phyloP scores from a whole-genome alignment of 2,888 invertebrate species.

The Drosophila phalerata region DNA sequence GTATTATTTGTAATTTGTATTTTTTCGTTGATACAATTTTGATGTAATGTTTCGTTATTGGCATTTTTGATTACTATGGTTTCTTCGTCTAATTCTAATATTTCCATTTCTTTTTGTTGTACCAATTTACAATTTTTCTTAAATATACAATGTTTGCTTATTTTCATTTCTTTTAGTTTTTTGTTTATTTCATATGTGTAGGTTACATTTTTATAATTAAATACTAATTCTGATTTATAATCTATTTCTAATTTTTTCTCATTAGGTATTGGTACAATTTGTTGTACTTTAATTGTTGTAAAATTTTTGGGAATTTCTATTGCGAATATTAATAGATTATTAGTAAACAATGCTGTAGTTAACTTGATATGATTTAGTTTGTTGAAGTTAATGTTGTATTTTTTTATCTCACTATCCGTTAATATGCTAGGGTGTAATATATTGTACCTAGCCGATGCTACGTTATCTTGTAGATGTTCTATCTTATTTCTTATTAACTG shows the following conservation, averaged over 20 bases:
- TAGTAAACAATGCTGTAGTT: constrained; percentile 19
- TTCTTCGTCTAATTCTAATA: constrained; percentile 19
- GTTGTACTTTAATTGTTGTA: constrained; percentile 12
- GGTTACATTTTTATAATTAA: constrained; percentile 19
- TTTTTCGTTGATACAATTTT: constrained; percentile 13
- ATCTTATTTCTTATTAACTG: constrained; percentile 31
- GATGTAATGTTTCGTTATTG: constrained; percentile 13
- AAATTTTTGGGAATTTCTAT: constrained; percentile 24
- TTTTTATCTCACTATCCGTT: constrained; percentile 20
- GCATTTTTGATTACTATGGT: constrained; percentile 17
- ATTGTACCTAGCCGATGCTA: constrained; percentile 15
- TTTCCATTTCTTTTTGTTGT: constrained; percentile 21
- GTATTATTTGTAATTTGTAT: constrained; percentile 15
- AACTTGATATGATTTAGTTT: constrained; percentile 29
- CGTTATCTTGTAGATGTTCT: constrained; percentile 30
- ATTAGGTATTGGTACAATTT: constrained; percentile 28
- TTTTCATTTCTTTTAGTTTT: constrained; percentile 17
- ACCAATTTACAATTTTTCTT: constrained; percentile 18
- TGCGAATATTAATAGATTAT: constrained; percentile 20
- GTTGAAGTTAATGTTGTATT: constrained; percentile 27
- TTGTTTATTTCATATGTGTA: constrained; percentile 16
- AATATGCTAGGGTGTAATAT: constrained; percentile 13
- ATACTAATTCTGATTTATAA: constrained; percentile 17
- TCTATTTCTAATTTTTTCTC: constrained; percentile 26
- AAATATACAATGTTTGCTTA: constrained; percentile 4